Percentiles rank a stretch among this genome's conserved stretches.
Evolutionary conservation across 2,888 invertebrate species (phyloP).

Genomic region (Thumatha senex): DNA sequence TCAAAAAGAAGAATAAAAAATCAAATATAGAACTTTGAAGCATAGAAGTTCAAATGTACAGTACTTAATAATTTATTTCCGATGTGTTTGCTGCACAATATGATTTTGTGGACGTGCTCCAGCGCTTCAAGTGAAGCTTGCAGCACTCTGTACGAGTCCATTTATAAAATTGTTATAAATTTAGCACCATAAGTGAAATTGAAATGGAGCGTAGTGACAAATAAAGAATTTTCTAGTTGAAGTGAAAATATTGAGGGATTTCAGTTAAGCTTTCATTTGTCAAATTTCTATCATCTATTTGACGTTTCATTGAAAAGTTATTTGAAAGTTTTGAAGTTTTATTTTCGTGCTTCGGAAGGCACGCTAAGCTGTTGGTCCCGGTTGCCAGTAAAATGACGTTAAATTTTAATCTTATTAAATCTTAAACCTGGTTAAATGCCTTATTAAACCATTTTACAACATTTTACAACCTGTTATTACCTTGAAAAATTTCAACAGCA

Average conservation of each 20-base stretch:
- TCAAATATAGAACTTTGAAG: no score
- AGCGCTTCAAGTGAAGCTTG: conserved; percentile 25
- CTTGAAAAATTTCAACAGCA: no score
- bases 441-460: no score
- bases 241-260: neutral
- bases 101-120: conserved; percentile 69
- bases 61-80: conserved; percentile 69
- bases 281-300: neutral
- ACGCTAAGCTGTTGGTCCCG: no score
- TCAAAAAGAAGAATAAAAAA: no score
- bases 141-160: conserved; percentile 28
- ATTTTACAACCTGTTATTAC: no score
- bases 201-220: conserved; percentile 26
- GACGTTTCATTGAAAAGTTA: neutral
- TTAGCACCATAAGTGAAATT: conserved; percentile 32
- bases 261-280: neutral
- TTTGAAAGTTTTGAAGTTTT: no score
- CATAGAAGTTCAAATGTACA: conserved; percentile 44
- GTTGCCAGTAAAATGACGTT: no score
- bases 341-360: no score
- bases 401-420: no score
- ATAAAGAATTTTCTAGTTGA: conserved; percentile 18
- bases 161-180: conserved; percentile 43
- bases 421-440: no score
- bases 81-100: conserved; percentile 70